Evolutionary conservation across 2,113 vertebrate species (phyloP), one percentile per base, ranked within the genome.

Genomic region (Chloropsis cyanopogon): DNA sequence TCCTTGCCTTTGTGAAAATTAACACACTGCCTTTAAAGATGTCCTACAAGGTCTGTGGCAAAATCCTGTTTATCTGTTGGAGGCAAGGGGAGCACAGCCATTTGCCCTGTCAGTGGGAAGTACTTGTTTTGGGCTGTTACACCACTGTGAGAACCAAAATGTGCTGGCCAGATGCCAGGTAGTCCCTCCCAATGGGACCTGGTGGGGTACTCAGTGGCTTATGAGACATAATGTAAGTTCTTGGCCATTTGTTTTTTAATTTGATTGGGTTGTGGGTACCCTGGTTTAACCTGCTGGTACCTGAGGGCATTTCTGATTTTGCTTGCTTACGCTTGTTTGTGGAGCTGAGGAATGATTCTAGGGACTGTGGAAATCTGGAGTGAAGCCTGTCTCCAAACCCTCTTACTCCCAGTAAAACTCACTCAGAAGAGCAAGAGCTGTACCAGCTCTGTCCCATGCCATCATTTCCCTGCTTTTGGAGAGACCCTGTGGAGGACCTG

Each of bases 101-200:
- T 72, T 76, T 53, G n/a, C 54, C 50, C 25, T 10, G 53, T 53
- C 44, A 25, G 15, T 37, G 41, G 50, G 23, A 81, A 80, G 41
- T 11, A 12, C 31, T 35, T 2, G 0, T 69, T 80, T 86, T 18
- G 33, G 79, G 47, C 16, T 3, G 3, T 50, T 46, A 11, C 20
- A n/a, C 23, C 14, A 15, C 19, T 0, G 0, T 68, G 73, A 75
- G 37, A 81, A 50, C 24, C 1, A 1, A 54, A 70, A 26, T 0
- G 19, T 24, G 6, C 23, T 11, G 37, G 53, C 22, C 71, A 77
- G 66, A 56, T 26, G 37, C n/a, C 41, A 24, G 59, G 41, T 26
- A 33, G 22, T 77, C 26, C n/a, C 65, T 82, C 65, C 46, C 50
- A 16, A 24, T 23, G 59, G 41, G 65, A 86, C 8, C 28, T 37